phyloP scores from a whole-genome alignment of 2,888 invertebrate species.

The Eurois occulta region DNA sequence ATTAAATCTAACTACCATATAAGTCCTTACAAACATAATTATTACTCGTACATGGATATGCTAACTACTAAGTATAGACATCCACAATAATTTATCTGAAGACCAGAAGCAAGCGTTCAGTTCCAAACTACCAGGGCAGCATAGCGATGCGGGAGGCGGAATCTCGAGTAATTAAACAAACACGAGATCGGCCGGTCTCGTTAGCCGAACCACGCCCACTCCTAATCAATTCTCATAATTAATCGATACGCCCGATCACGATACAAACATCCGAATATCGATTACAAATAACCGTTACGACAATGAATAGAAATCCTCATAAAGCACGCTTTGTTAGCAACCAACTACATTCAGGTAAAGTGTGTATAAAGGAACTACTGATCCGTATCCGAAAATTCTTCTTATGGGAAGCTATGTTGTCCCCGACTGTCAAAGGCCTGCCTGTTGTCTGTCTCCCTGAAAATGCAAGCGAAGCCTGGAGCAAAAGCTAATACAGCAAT shows the following conservation, averaged over 20 bases:
- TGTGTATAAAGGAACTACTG: neutral
- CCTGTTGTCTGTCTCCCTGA: too few relatives aligned
- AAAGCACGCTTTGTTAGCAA: constrained; percentile 58
- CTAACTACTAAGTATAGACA: constrained; percentile 16
- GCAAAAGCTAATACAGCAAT: constrained; percentile 36
- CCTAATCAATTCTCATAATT: constrained; percentile 86
- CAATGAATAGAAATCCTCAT: constrained; percentile 65
- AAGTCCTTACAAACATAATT: neutral
- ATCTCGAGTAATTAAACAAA: constrained; percentile 84
- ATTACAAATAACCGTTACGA: constrained; percentile 73
- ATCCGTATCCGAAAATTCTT: neutral
- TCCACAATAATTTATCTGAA: constrained; percentile 65
- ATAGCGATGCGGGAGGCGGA: constrained; percentile 75
- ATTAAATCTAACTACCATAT: neutral
- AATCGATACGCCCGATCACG: constrained; percentile 78
- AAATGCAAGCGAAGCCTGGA: neutral
- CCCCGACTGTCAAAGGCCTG: neutral
- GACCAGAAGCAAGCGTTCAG: constrained; percentile 74
- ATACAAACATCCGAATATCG: constrained; percentile 74
- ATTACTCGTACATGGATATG: constrained; percentile 15
- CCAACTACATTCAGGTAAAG: constrained; percentile 5
- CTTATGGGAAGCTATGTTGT: too few relatives aligned
- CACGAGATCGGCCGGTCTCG: constrained; percentile 83
- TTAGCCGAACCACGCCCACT: constrained; percentile 81
- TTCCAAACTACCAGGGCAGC: constrained; percentile 65